Conservation (phyloP, 1,140 invertebrate genomes). For the Leptinotarsa texana region DNA sequence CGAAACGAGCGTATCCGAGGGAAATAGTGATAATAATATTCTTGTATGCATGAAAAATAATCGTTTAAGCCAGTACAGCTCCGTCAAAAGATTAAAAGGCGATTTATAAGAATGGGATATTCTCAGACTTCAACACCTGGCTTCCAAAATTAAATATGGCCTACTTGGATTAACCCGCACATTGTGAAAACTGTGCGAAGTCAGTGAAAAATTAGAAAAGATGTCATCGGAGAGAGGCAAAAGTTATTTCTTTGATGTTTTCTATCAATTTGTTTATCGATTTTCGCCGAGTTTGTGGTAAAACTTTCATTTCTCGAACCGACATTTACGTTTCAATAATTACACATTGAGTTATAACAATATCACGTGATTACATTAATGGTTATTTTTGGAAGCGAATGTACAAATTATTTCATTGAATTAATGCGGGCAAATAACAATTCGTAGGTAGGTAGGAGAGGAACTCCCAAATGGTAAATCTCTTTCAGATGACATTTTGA, state of each 20-base stretch:
- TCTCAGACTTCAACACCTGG: constrained; percentile 37
- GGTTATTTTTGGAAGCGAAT: constrained; percentile 26
- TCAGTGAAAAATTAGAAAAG: too few relatives aligned
- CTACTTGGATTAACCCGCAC: constrained; percentile 36
- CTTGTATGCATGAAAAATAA: not conserved
- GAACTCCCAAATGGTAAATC: not conserved
- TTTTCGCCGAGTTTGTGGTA: not conserved
- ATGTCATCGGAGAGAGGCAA: too few relatives aligned
- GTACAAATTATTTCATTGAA: constrained; percentile 10
- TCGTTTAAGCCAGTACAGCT: constrained; percentile 29
- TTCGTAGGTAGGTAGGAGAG: not conserved
- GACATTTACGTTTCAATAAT: constrained; percentile 6
- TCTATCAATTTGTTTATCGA: not conserved
- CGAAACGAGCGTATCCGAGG: not conserved
- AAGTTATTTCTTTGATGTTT: too few relatives aligned
- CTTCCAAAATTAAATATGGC: constrained; percentile 48
- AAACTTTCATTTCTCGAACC: not conserved
- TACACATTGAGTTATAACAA: constrained; percentile 21
- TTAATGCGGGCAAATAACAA: not conserved
- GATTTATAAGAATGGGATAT: constrained; percentile 27
- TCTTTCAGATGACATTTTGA: too few relatives aligned
- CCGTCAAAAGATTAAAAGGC: constrained; percentile 27
- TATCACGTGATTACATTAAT: constrained; percentile 27
- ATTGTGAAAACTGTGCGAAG: not conserved
- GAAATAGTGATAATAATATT: not conserved